These are phyloP conservation scores for Eulithis testata DNA, from an alignment of 2,888 invertebrate genomes.

Conservation along the genomic window DNA sequence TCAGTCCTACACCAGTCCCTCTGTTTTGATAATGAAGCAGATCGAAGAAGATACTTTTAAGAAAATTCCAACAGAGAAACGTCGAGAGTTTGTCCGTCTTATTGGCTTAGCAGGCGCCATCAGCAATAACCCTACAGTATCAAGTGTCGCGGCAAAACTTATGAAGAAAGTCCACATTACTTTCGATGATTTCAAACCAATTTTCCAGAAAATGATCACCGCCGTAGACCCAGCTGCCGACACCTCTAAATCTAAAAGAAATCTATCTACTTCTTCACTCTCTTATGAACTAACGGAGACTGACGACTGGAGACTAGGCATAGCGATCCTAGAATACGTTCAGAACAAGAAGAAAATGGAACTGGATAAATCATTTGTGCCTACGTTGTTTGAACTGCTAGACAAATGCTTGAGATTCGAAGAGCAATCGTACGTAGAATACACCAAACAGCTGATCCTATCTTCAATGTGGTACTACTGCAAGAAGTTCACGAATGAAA, in stretches of 20 bases:
- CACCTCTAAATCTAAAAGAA: slow-evolving; percentile 74
- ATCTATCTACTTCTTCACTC: slow-evolving; percentile 73
- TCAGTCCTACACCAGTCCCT: slow-evolving; percentile 65
- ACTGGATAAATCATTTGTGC: slow-evolving; percentile 87
- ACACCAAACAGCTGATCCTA: slow-evolving; percentile 93
- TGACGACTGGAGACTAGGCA: slow-evolving; percentile 90
- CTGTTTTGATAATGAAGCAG: slow-evolving; percentile 83
- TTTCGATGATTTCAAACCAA: slow-evolving; percentile 84
- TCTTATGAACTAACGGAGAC: slow-evolving; percentile 87
- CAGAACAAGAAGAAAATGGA: slow-evolving; percentile 93
- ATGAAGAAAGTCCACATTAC: slow-evolving; percentile 88
- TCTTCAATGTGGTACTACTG: slow-evolving; percentile 90
- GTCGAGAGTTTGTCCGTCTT: slow-evolving; percentile 77
- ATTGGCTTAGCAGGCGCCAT: slow-evolving; percentile 83
- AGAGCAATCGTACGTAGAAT: slow-evolving; percentile 92
- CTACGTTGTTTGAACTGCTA: slow-evolving; percentile 90
- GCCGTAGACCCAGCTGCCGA: slow-evolving; percentile 67
- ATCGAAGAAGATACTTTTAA: slow-evolving; percentile 83
- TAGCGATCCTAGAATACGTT: slow-evolving; percentile 91
- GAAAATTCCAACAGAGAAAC: slow-evolving; percentile 72
- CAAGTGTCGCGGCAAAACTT: slow-evolving; percentile 85
- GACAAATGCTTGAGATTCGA: slow-evolving; percentile 92
- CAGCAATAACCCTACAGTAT: slow-evolving; percentile 85
- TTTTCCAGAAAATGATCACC: slow-evolving; percentile 86
- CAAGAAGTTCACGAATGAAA: slow-evolving; percentile 80